Percentiles rank a stretch among this genome's conserved stretches.
Evolutionary conservation across 2,888 invertebrate species (phyloP).

Genomic region (Ferrisia virgata): DNA sequence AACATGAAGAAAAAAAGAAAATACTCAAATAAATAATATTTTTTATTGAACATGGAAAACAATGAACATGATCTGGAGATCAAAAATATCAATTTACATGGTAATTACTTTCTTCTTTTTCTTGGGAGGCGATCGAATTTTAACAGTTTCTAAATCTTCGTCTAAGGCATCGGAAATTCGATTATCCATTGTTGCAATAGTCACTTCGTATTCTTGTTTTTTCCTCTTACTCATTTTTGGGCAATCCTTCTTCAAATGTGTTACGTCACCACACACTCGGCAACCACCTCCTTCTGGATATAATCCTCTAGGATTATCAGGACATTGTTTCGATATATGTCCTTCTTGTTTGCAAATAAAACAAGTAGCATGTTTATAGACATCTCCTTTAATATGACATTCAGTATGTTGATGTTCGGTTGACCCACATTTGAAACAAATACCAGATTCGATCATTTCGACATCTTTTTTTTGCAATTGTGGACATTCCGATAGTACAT

Average conservation of each 20-base stretch:
- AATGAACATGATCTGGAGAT: neutral
- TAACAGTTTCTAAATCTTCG: slow-evolving; percentile 36
- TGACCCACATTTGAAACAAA: slow-evolving; percentile 87
- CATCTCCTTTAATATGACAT: slow-evolving; percentile 66
- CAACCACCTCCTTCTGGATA: slow-evolving; percentile 84
- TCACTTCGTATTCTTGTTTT: slow-evolving; percentile 56
- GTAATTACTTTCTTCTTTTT: slow-evolving; percentile 36
- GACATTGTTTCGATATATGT: slow-evolving; percentile 83
- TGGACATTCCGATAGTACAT: slow-evolving; percentile 78
- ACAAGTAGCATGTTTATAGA: slow-evolving; percentile 79
- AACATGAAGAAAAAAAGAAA: neutral
- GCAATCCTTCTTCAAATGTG: slow-evolving; percentile 79
- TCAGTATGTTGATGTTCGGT: slow-evolving; percentile 77
- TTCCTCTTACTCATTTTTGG: slow-evolving; percentile 59
- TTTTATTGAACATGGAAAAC: slow-evolving; percentile 6
- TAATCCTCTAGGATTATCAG: slow-evolving; percentile 79
- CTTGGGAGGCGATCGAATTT: neutral
- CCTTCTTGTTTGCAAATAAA: slow-evolving; percentile 85
- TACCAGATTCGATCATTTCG: slow-evolving; percentile 59
- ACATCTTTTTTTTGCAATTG: slow-evolving; percentile 58
- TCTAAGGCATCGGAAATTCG: slow-evolving; percentile 57
- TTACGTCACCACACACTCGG: slow-evolving; percentile 78
- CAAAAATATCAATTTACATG: slow-evolving; percentile 30
- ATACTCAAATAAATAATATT: neutral
- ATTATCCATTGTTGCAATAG: slow-evolving; percentile 55